These are phyloP conservation scores for Priocnemis perturbator DNA, from an alignment of 2,888 invertebrate species.

Conservation along the genomic window DNA sequence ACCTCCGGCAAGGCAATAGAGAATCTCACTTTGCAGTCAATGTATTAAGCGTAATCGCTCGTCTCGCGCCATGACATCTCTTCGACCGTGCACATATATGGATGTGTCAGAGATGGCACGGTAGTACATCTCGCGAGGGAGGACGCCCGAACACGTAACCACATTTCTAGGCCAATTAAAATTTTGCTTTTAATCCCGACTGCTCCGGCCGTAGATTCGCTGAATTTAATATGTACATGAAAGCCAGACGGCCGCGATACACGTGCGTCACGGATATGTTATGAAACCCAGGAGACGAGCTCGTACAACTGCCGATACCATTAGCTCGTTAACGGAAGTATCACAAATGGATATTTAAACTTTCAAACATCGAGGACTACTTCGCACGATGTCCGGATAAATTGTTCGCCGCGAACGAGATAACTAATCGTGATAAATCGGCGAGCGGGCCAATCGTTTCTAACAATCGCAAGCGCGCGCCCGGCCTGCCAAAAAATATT, in stretches of 20 bases:
- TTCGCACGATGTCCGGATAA: no score
- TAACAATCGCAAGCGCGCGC: not conserved
- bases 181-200: slow-evolving; percentile 30
- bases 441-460: no score
- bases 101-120: not conserved
- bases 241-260: slow-evolving; percentile 21
- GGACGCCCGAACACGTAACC: not conserved
- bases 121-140: not conserved
- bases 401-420: no score
- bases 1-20: no score
- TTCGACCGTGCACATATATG: no score
- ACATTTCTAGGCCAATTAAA: slow-evolving; percentile 39
- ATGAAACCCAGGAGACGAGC: slow-evolving; percentile 16
- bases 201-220: slow-evolving; percentile 19
- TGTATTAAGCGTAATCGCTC: no score
- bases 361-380: slow-evolving; percentile 21
- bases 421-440: no score
- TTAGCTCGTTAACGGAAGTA: slow-evolving; percentile 40
- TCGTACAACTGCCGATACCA: slow-evolving; percentile 17
- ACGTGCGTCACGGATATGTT: slow-evolving; percentile 20
- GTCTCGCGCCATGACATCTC: no score
- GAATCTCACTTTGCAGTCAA: no score
- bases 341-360: slow-evolving; percentile 38
- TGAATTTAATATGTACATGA: slow-evolving; percentile 35
- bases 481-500: no score